Base-by-base conservation (phyloP, 2,797 vertebrate species). In the Rhodeus uyekii region DNA sequence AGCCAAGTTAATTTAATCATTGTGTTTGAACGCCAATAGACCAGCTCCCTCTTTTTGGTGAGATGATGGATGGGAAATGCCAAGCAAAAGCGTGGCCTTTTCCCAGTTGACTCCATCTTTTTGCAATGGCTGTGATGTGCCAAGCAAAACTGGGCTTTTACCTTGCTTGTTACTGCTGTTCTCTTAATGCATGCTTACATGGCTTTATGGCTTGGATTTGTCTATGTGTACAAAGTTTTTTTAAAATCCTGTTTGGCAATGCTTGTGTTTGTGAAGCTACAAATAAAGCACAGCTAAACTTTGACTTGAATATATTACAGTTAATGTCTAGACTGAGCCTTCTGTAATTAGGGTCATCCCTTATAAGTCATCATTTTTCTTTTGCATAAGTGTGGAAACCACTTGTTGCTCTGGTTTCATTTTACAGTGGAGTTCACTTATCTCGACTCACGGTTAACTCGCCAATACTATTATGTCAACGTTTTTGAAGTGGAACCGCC, bases 61-160 rank as follows among this genome's bases (percentile, higher is more conserved):
- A 78, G 48, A 77, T 86, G 87, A 87, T 84, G 61, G 78, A 87
- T 86, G 87, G 84, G 69, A 46, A 83, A 74, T 68, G 65, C 73
- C 34, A 61, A 73, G 80, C 65, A 83, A 60, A 77, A 86, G 69
- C 27, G 19, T 84, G 79, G 86, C 69, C 82, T 81, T 64, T 27
- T 83, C 75, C 36, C 58, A 85, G 53, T 77, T 82, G 55, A 42
- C 44, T 78, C 61, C 74, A 46, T 83, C 42, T 68, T 76, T 69
- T 55, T 71, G 36, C 63, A 48, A 36, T n/a, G 8, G 34, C 53
- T n/a, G 8, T 67, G 69, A 60, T 24, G 63, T 76, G 69, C 78
- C 80, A 80, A 72, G 58, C 48, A 32, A 46, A 81, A 75, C 64
- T 71, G 36, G 82, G 36, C 74, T 27, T 80, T 78, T 50, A 65